Evolutionary conservation across 1,140 invertebrate genomes (phyloP).

Genomic region (Hestina assimilis): DNA sequence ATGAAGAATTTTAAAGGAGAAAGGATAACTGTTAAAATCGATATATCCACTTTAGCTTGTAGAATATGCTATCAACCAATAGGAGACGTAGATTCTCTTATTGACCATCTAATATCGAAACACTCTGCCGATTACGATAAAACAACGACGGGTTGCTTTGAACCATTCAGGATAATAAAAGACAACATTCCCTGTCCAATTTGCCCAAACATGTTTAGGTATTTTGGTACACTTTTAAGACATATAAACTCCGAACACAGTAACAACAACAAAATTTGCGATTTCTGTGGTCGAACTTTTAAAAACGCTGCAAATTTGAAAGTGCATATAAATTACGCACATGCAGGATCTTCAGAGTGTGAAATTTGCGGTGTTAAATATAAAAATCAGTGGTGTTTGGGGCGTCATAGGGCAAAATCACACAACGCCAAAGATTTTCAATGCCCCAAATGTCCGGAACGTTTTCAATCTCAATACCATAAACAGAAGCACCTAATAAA

Average conservation of each 20-base stretch:
- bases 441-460: conserved; percentile 59
- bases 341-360: conserved; percentile 51
- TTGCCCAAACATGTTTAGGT: conserved; percentile 51
- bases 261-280: conserved; percentile 60
- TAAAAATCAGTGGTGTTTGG: conserved; percentile 57
- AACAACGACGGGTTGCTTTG: conserved; percentile 42
- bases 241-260: conserved; percentile 62
- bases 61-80: conserved; percentile 48
- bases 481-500: conserved; percentile 65
- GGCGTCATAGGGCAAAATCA: conserved; percentile 49
- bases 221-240: conserved; percentile 51
- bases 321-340: conserved; percentile 52
- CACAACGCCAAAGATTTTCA: conserved; percentile 61
- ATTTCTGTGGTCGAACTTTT: conserved; percentile 61
- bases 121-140: conserved; percentile 60
- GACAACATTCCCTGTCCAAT: conserved; percentile 58
- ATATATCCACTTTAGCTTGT: conserved; percentile 49
- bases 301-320: conserved; percentile 52
- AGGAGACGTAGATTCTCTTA: conserved; percentile 41
- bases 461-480: conserved; percentile 60
- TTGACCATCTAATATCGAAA: conserved; percentile 54
- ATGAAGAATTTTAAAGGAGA: conserved; percentile 65
- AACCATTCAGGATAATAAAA: conserved; percentile 55
- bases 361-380: conserved; percentile 53
- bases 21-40: conserved; percentile 54